These are phyloP conservation scores for Anas platyrhynchos DNA, from an alignment of 2,113 vertebrate species.

Conservation along the genomic window DNA sequence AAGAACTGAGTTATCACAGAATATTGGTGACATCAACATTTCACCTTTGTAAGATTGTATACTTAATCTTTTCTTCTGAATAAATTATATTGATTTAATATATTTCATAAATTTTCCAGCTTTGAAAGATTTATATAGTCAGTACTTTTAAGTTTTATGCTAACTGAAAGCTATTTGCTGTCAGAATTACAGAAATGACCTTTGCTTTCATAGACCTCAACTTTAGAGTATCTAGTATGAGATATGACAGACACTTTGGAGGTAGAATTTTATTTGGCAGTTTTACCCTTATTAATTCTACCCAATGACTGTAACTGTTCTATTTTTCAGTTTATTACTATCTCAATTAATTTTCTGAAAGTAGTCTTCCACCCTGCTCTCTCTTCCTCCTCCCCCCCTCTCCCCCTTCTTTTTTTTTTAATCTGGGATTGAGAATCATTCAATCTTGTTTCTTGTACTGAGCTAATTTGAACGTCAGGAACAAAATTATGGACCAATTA, in stretches of 20 bases:
- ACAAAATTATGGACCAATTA: background rate
- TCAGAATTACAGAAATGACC: background rate
- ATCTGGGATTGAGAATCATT: background rate
- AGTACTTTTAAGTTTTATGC: background rate
- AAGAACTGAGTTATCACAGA: slow-evolving; percentile 30
- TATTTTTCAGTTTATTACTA: background rate
- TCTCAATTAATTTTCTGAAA: background rate
- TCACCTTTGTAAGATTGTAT: slow-evolving; percentile 16
- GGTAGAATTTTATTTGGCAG: background rate
- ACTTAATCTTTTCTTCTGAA: slow-evolving; percentile 24
- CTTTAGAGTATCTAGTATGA: background rate
- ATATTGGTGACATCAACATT: slow-evolving; percentile 47
- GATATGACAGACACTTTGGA: background rate
- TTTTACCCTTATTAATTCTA: background rate
- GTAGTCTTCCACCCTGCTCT: no score
- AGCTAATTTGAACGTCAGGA: background rate
- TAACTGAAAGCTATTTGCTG: background rate
- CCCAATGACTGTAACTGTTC: background rate
- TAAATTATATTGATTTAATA: slow-evolving; percentile 24
- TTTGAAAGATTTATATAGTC: slow-evolving; percentile 2
- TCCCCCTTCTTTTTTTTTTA: background rate
- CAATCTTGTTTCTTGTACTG: background rate
- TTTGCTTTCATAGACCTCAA: background rate
- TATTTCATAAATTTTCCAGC: background rate
- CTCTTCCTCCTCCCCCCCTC: no score